phyloP scores from a whole-genome alignment of 2,888 invertebrate genomes.

The Drosophila anceps region DNA sequence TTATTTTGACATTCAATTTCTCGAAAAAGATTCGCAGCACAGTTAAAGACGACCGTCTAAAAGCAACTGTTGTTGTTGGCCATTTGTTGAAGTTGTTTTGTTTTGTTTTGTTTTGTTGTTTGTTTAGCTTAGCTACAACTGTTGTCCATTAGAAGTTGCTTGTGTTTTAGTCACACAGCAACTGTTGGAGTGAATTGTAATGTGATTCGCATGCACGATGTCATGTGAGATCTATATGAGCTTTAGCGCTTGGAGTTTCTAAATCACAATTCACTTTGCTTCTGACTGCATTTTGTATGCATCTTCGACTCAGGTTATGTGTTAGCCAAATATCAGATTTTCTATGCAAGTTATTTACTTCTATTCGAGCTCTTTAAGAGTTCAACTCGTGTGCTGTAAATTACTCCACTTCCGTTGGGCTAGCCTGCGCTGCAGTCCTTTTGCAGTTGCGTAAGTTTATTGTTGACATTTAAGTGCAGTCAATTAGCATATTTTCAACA shows the following conservation, averaged over 20 bases:
- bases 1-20: slow-evolving; percentile 60
- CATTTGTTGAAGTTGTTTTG: neutral
- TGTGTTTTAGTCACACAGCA: neutral
- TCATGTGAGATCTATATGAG: neutral
- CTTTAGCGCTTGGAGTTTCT: neutral
- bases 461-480: slow-evolving; percentile 56
- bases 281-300: neutral
- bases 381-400: neutral
- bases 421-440: slow-evolving; percentile 5
- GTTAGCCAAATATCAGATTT: neutral
- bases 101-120: neutral
- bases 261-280: neutral
- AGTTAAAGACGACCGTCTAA: neutral
- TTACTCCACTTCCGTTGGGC: slow-evolving; percentile 2
- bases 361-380: neutral
- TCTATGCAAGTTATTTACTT: neutral
- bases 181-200: slow-evolving; percentile 3
- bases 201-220: neutral
- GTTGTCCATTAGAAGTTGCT: slow-evolving; percentile 6
- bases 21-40: slow-evolving; percentile 24
- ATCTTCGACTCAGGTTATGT: neutral
- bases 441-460: slow-evolving; percentile 27
- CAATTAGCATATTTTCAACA: slow-evolving; percentile 47
- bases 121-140: neutral
- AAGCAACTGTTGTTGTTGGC: neutral